phyloP scores from a whole-genome alignment of 2,888 invertebrate species.

The Boloria selene region DNA sequence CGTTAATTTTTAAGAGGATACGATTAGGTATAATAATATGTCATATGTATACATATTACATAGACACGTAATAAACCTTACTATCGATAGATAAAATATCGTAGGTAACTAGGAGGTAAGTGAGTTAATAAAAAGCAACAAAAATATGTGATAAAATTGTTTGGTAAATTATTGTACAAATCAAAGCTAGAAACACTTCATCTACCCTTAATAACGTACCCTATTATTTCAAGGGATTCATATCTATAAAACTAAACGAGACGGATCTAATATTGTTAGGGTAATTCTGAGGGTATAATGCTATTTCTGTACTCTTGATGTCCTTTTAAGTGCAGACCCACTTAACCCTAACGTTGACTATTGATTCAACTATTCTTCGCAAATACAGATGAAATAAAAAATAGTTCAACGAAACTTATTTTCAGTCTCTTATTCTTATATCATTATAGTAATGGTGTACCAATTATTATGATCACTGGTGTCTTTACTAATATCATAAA shows the following conservation, averaged over 20 bases:
- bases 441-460: too few relatives aligned
- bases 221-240: constrained; percentile 17
- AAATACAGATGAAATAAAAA: constrained; percentile 16
- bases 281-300: constrained; percentile 77
- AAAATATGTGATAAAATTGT: too few relatives aligned
- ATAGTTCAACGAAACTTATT: constrained; percentile 9
- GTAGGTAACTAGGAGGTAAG: too few relatives aligned
- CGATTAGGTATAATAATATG: too few relatives aligned
- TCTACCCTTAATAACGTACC: constrained; percentile 3
- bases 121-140: too few relatives aligned
- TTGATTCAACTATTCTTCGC: constrained; percentile 25
- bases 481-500: too few relatives aligned
- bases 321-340: constrained; percentile 80
- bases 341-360: constrained; percentile 71
- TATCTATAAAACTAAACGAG: constrained; percentile 23
- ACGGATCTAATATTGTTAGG: constrained; percentile 50
- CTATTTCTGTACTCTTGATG: constrained; percentile 80
- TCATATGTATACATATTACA: too few relatives aligned
- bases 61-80: too few relatives aligned
- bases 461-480: too few relatives aligned
- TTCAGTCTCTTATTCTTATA: too few relatives aligned
- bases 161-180: not conserved
- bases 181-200: not conserved
- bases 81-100: too few relatives aligned
- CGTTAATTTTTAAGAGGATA: too few relatives aligned